Base-by-base conservation (phyloP, 2,113 vertebrate species). In the Salvelinus sp. region DNA sequence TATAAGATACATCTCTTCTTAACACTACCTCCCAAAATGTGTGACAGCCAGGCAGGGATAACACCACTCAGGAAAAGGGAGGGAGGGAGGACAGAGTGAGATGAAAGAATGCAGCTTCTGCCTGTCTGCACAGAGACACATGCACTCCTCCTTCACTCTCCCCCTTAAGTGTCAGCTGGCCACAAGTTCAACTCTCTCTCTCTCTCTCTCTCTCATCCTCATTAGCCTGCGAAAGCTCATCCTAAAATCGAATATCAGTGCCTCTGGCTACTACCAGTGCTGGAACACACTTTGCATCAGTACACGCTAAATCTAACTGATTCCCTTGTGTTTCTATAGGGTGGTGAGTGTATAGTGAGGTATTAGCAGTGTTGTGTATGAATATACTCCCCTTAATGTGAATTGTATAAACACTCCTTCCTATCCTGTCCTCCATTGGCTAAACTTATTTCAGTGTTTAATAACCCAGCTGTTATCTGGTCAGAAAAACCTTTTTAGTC, bases 401-500 rank as follows among this genome's bases (percentile, higher is more conserved):
- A 50, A 50, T 14, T 16, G 33, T 38, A 7, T 38, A 38, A 22
- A 60, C 16, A 60, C 16, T 6, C 58, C 10, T 14, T 50, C 65
- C 14, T 75, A 66, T 28, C 20, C 20, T 38, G 33, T 38, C 33
- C 1, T 6, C 69, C 27, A n/a, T 63, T 30, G 44, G 57, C 13
- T 50, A 67, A 38, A 20, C 27, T 27, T 72, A 65, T 60, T 78
- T 78, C 65, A 68, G 64, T 22, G 38, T 48, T 38, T n/a, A 57
- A 30, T 23, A 60, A 58, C 27, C n/a, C 25, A 33, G 23, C 54
- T 65, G 44, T 75, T 74, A 74, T 70, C 72, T 79, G 57, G 20
- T 65, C 16, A 66, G 54, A 16, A 70, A 54, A 27, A 57, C 60
- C 3, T 38, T 65, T 74, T 74, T 13, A 33, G 38, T 47, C 33